Conservation (phyloP, 1,140 invertebrate species). For the Heliconius hewitsoni region DNA sequence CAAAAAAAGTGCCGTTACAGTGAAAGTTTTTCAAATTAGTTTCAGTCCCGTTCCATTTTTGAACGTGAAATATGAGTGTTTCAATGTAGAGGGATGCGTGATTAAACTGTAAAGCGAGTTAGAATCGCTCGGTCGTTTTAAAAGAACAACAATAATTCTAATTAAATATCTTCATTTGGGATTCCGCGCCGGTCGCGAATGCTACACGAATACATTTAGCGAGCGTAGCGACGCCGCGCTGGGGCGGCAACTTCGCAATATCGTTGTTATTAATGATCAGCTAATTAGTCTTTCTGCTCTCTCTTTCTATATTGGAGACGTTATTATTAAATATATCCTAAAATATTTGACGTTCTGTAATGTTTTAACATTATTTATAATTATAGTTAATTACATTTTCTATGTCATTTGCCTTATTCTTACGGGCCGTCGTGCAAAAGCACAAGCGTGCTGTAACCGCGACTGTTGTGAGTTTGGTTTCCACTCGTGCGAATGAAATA, state of each 20-base stretch:
- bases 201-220: conserved; percentile 37
- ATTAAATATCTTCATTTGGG: conserved; percentile 45
- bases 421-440: no score
- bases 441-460: no score
- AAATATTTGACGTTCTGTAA: background rate
- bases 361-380: no score
- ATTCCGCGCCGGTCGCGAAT: conserved; percentile 31
- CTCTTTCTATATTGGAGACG: background rate
- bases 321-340: background rate
- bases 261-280: conserved; percentile 32
- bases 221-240: conserved; percentile 19
- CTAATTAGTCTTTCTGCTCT: conserved; percentile 19
- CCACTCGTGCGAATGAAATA: no score
- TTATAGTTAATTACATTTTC: no score
- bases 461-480: no score
- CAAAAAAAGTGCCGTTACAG: conserved; percentile 24
- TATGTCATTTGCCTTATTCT: no score
- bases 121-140: conserved; percentile 33
- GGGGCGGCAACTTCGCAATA: conserved; percentile 32
- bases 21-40: conserved; percentile 48
- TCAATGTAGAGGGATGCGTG: conserved; percentile 52
- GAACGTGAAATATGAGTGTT: conserved; percentile 48
- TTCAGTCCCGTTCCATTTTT: conserved; percentile 46
- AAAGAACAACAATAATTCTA: conserved; percentile 57
- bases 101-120: conserved; percentile 48